Evolutionary conservation across 2,888 invertebrate species (phyloP), one percentile per base, ranked within the genome.

Genomic region (Drosophila birchii): DNA sequence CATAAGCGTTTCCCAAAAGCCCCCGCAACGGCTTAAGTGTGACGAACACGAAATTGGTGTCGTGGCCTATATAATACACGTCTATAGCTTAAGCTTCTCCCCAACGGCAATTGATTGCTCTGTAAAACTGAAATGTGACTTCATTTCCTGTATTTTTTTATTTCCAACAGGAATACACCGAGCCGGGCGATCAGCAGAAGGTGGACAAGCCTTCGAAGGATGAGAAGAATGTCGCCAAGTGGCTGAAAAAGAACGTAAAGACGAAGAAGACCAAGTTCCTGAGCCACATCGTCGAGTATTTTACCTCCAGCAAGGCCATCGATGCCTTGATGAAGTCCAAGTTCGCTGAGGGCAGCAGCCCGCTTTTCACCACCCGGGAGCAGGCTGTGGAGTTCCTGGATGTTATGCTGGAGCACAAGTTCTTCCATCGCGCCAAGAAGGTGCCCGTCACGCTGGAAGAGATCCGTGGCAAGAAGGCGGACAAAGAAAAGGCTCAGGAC

Each of bases 211-310:
- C 97, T 1, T 94, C 96, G 1, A 98, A 98, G 92, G 97, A 98
- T 68, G 98, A 99, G 92, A 98, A 97, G 92, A 94, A 96, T 0
- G 95, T 99, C 51, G 99, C 98, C 0, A 98, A 98, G 92, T 98
- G 98, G 96, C 94, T 99, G 84, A 96, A 97, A 61, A 97, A 97
- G 79, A 98, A 98, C 93, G 96, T 98, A 29, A 98, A 97, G 39
- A 96, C 96, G 5, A 98, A 99, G 93, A 98, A 97, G 92, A 99
- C 98, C 0, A 98, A 98, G 93, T 98, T 99, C 92, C 94, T 98
- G 57, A 98, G 97, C 90, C 99, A 99, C 92, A 96, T 98, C 93
- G 99, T 99, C 14, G 97, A 98, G 92, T 99, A 98, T 93, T 99
- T 99, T 91, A 97, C 97, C 79, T 96, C 96, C 75, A 94, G 95